These are phyloP conservation scores for Mola mola DNA, from an alignment of 2,113 vertebrate genomes.

Conservation along the genomic window DNA sequence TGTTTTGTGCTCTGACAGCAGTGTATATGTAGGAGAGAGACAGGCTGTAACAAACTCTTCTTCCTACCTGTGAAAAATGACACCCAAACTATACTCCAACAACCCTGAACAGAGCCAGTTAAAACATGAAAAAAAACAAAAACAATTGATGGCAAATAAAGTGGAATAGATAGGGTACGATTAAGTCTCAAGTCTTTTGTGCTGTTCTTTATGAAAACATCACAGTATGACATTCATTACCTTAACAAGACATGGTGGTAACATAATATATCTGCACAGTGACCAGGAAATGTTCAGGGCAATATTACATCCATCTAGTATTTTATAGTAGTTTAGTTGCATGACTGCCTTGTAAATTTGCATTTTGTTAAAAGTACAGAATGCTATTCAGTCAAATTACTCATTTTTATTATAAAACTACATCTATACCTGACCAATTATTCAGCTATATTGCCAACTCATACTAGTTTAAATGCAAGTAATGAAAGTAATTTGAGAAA, in stretches of 20 bases:
- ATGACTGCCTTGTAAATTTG: too few relatives aligned
- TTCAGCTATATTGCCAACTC: too few relatives aligned
- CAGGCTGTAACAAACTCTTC: slow-evolving; percentile 45
- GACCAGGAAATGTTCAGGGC: neutral
- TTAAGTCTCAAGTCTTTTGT: slow-evolving; percentile 16
- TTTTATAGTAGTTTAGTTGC: too few relatives aligned
- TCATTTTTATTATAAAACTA: too few relatives aligned
- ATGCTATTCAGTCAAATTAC: too few relatives aligned
- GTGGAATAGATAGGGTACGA: slow-evolving; percentile 17
- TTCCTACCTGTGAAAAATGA: slow-evolving; percentile 46
- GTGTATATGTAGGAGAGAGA: slow-evolving; percentile 63
- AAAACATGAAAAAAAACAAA: slow-evolving; percentile 28
- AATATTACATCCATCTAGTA: too few relatives aligned
- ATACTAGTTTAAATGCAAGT: too few relatives aligned
- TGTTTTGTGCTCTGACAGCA: slow-evolving; percentile 40
- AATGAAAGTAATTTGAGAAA: too few relatives aligned
- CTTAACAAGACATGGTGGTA: neutral
- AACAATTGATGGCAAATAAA: slow-evolving; percentile 25
- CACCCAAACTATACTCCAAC: slow-evolving; percentile 20
- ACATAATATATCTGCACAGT: neutral
- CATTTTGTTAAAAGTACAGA: too few relatives aligned
- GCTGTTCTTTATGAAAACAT: slow-evolving; percentile 8
- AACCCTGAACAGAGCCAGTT: slow-evolving; percentile 26
- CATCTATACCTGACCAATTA: too few relatives aligned
- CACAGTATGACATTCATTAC: neutral